Conservation (phyloP, 1,140 invertebrate genomes). For the Leptinotarsa defecta region DNA sequence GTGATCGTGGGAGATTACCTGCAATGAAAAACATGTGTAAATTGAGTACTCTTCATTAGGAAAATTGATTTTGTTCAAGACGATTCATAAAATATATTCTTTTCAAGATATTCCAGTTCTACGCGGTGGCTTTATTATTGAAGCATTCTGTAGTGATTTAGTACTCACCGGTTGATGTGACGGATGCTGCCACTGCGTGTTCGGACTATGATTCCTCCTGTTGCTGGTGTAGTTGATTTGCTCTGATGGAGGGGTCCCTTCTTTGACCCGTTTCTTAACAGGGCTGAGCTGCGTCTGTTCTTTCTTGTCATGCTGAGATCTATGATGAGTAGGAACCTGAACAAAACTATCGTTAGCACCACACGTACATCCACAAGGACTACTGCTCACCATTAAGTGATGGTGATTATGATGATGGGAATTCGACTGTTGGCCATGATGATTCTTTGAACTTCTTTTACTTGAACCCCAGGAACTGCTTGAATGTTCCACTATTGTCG, state of each 20-base stretch:
- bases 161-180: slow-evolving; percentile 44
- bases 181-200: slow-evolving; percentile 55
- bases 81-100: no score
- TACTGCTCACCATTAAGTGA: slow-evolving; percentile 53
- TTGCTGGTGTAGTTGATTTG: slow-evolving; percentile 48
- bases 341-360: slow-evolving; percentile 34
- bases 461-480: slow-evolving; percentile 55
- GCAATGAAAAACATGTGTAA: slow-evolving; percentile 7
- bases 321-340: slow-evolving; percentile 57
- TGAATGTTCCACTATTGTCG: slow-evolving; percentile 63
- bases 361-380: not conserved
- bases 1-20: slow-evolving; percentile 47
- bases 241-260: slow-evolving; percentile 84
- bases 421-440: slow-evolving; percentile 54
- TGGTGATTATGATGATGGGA: slow-evolving; percentile 56
- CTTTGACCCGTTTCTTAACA: slow-evolving; percentile 97
- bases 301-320: slow-evolving; percentile 74
- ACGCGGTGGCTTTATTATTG: no score
- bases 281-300: slow-evolving; percentile 91
- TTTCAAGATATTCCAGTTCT: no score
- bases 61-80: no score
- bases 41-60: no score
- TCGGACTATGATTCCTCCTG: slow-evolving; percentile 57
- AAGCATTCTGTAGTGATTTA: no score
- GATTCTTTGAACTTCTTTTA: slow-evolving; percentile 62